Percentiles rank a stretch among this genome's conserved stretches.
Conservation (phyloP, 2,888 invertebrate species). For the Eumacrocentrus americanus region DNA sequence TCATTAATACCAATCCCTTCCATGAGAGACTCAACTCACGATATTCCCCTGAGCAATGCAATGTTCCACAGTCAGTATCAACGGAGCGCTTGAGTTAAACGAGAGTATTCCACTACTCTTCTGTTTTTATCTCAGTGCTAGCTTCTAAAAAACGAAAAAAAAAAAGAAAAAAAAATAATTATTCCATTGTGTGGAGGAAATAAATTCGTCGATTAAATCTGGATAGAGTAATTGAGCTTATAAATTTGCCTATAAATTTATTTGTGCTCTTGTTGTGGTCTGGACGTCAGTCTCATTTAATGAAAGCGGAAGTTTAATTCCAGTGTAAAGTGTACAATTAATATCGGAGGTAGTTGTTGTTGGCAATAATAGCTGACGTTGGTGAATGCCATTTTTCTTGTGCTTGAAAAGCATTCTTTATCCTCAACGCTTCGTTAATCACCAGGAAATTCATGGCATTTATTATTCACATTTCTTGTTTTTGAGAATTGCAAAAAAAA, state of each 20-base stretch:
- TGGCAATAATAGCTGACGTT: not conserved
- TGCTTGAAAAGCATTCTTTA: too few species aligned
- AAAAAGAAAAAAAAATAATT: too few species aligned
- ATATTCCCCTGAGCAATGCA: not conserved
- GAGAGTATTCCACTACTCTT: not conserved
- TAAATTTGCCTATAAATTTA: too few species aligned
- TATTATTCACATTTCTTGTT: too few species aligned
- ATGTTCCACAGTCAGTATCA: not conserved
- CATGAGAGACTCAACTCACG: conserved; percentile 39
- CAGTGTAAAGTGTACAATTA: not conserved
- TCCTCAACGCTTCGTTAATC: too few species aligned
- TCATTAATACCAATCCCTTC: conserved; percentile 41
- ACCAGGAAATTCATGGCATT: too few species aligned
- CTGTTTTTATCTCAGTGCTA: not conserved
- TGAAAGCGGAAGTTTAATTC: conserved; percentile 8
- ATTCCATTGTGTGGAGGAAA: too few species aligned
- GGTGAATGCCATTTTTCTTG: not conserved
- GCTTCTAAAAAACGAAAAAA: not conserved
- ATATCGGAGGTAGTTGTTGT: not conserved
- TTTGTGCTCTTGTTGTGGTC: not conserved
- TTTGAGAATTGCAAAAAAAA: too few species aligned
- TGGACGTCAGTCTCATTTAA: not conserved
- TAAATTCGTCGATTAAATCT: too few species aligned
- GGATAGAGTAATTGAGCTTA: too few species aligned
- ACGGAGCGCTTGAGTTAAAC: conserved; percentile 8